These are phyloP conservation scores for Psylliodes chrysocephalus DNA, from an alignment of 2,888 invertebrate species.

Conservation along the genomic window DNA sequence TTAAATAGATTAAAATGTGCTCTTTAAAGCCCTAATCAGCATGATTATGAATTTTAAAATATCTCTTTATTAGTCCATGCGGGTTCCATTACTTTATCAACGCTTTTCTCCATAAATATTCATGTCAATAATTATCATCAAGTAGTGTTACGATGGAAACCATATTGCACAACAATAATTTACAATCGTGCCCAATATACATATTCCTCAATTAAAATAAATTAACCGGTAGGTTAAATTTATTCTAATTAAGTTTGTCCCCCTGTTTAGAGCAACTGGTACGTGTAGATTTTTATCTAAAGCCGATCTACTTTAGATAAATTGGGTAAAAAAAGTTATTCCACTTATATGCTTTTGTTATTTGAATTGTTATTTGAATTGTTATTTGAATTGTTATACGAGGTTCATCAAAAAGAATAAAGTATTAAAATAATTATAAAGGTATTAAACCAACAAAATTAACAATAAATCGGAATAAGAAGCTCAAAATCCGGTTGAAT, in stretches of 20 bases:
- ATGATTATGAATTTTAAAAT: constrained; percentile 26
- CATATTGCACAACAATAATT: constrained; percentile 28
- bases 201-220: not conserved
- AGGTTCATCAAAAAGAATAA: too few species aligned
- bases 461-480: too few species aligned
- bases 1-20: not conserved
- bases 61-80: constrained; percentile 23
- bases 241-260: not conserved
- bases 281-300: too few species aligned
- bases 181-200: constrained; percentile 13
- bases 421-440: too few species aligned
- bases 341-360: too few species aligned
- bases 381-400: too few species aligned
- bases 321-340: too few species aligned
- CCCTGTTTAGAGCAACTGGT: not conserved
- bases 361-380: too few species aligned
- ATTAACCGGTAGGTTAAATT: not conserved
- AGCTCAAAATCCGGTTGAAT: too few species aligned
- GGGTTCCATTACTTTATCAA: constrained; percentile 35
- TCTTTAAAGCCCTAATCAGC: not conserved
- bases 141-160: constrained; percentile 35
- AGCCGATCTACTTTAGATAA: too few species aligned
- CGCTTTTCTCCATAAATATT: constrained; percentile 40
- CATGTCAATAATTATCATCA: constrained; percentile 35
- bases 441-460: too few species aligned